These are phyloP conservation scores for Ephialtes manifestator DNA, from an alignment of 2,888 invertebrate genomes.

Conservation along the genomic window DNA sequence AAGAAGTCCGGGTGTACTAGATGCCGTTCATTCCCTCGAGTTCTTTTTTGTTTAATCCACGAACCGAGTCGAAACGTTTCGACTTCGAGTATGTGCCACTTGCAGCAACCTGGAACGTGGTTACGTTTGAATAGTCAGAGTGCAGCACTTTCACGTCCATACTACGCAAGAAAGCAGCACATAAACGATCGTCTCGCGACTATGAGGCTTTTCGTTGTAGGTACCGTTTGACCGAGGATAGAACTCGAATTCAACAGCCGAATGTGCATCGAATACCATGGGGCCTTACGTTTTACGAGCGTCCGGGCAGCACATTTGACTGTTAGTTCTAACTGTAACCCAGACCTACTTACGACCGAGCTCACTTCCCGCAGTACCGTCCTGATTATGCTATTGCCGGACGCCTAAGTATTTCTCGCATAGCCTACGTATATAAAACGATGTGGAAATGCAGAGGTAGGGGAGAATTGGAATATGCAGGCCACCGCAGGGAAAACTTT, in stretches of 20 bases:
- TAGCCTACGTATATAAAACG: background rate
- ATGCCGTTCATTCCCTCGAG: constrained; percentile 33
- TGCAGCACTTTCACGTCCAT: background rate
- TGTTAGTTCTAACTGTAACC: constrained; percentile 85
- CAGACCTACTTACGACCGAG: constrained; percentile 82
- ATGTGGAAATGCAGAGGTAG: no score
- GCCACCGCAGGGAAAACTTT: no score
- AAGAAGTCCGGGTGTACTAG: constrained; percentile 4
- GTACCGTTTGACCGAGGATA: constrained; percentile 46
- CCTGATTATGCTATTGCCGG: constrained; percentile 57
- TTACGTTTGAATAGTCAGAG: constrained; percentile 9
- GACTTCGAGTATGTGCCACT: constrained; percentile 29
- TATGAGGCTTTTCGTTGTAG: background rate
- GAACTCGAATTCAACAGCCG: constrained; percentile 17
- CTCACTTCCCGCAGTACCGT: constrained; percentile 34
- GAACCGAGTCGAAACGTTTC: constrained; percentile 23
- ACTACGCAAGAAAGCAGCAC: constrained; percentile 24
- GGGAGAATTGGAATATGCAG: no score
- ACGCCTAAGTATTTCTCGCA: constrained; percentile 19
- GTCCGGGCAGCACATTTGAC: constrained; percentile 71
- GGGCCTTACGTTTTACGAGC: constrained; percentile 34
- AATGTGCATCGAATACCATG: constrained; percentile 68
- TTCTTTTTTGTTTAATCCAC: constrained; percentile 13
- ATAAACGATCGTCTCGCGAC: background rate
- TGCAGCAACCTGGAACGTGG: constrained; percentile 27